Base-by-base conservation (phyloP, 2,797 vertebrate species). In the Anguilla anguilla region DNA sequence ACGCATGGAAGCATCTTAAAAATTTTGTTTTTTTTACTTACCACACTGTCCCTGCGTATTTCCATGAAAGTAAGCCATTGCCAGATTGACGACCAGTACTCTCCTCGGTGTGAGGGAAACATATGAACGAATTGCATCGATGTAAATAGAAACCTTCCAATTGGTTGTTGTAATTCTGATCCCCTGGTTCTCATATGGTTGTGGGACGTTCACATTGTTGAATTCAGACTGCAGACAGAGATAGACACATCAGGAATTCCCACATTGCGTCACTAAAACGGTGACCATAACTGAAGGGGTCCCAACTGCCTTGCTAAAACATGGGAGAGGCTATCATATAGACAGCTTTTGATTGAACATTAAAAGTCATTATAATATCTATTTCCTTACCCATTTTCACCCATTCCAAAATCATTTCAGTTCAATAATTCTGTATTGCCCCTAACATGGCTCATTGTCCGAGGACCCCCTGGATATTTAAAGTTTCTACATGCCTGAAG, bases 21-120 rank as follows among this genome's bases (percentile, higher is more conserved):
- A 6, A 72, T 31, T 67, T 25, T 9, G 51, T 83, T 22, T 51
- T 9, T 25, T 59, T 17, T 28, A 83, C 83, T 1, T 84, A 84
- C 83, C 86, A 61, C 86, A 96, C 88, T 96, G 95, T 83, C 96
- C 95, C 83, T 92, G 93, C 5, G 95, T 95, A 92, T 96, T 96
- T 86, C 93, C 91, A 9, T 43, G 0, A 87, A 96, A 96, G 86
- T 95, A 31, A 69, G 95, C 94, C 94, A 92, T 94, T 67, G 92
- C 94, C 72, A 96, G 87, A 89, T 25, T 95, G 89, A 96, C 89
- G 57, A 91, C 86, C 82, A 95, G 39, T 15, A 7, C 92, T n/a
- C 91, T 91, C 35, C 0, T 88, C 0, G 89, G 88, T 61, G 87
- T 92, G 74, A 96, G 85, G 59, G 93, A 94, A 35, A 96, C 89